Evolutionary conservation across 2,888 invertebrate genomes (phyloP).

Genomic region (Cosmia pyralina): DNA sequence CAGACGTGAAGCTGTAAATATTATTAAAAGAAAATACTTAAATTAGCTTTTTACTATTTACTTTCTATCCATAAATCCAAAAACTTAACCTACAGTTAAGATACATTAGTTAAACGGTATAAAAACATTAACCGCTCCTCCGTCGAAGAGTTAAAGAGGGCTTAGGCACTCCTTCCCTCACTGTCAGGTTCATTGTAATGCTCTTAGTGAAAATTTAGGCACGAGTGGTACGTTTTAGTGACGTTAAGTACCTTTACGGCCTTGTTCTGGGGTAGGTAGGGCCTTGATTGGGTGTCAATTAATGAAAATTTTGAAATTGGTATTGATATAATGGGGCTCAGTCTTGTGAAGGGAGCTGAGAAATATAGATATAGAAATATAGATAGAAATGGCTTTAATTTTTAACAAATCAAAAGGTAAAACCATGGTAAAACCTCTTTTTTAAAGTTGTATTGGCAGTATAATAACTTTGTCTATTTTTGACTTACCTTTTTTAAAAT

Average conservation of each 20-base stretch:
- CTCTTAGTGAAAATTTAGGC: slow-evolving; percentile 52
- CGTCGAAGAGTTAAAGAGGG: slow-evolving; percentile 32
- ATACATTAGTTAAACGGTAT: slow-evolving; percentile 18
- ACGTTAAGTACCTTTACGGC: slow-evolving; percentile 50
- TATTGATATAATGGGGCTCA: background rate
- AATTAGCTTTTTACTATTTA: too few relatives aligned
- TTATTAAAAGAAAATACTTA: too few relatives aligned
- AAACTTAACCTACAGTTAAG: slow-evolving; percentile 13
- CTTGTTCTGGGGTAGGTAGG: slow-evolving; percentile 24
- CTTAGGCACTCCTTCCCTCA: slow-evolving; percentile 37
- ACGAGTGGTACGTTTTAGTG: slow-evolving; percentile 58
- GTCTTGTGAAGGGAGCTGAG: background rate
- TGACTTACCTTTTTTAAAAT: too few relatives aligned
- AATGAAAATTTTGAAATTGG: slow-evolving; percentile 4
- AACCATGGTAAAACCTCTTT: too few relatives aligned
- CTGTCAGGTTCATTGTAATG: slow-evolving; percentile 60
- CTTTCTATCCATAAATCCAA: background rate
- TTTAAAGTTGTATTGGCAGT: too few relatives aligned
- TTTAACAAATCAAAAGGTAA: too few relatives aligned
- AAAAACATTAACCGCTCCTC: slow-evolving; percentile 20
- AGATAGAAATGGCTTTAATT: background rate
- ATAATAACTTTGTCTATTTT: too few relatives aligned
- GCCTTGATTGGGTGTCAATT: slow-evolving; percentile 38
- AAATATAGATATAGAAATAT: too few relatives aligned
- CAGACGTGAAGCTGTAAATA: too few relatives aligned